Conservation (phyloP, 2,888 invertebrate genomes). For the Sminthurinus aureus region DNA sequence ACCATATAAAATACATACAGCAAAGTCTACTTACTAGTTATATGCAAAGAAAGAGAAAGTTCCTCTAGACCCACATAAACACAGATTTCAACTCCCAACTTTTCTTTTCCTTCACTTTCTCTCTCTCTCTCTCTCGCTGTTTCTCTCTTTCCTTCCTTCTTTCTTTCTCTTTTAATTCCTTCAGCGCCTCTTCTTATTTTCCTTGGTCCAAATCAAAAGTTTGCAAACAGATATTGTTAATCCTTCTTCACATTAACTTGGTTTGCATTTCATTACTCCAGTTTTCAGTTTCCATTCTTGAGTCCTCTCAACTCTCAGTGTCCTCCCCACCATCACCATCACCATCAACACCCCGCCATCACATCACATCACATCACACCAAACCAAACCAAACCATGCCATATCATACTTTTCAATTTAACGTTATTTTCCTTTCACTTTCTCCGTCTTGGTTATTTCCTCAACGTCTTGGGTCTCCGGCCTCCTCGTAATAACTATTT, state of each 20-base stretch:
- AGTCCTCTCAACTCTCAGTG: not conserved
- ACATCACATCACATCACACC: no score
- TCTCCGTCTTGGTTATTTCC: not conserved
- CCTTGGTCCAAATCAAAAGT: conserved; percentile 13
- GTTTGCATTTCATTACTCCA: conserved; percentile 33
- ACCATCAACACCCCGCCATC: not conserved
- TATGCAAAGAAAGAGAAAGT: not conserved
- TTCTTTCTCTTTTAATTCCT: not conserved
- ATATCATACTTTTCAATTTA: conserved; percentile 36
- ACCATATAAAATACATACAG: not conserved
- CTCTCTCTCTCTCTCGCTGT: not conserved
- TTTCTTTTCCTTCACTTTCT: conserved; percentile 4
- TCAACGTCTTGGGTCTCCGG: no score
- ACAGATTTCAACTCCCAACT: conserved; percentile 15
- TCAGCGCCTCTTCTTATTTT: not conserved
- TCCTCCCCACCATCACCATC: not conserved
- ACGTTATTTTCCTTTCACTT: conserved; percentile 21
- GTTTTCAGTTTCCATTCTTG: not conserved
- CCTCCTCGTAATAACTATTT: conserved; percentile 26
- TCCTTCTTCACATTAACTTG: conserved; percentile 30
- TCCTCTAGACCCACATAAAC: not conserved
- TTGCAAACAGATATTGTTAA: conserved; percentile 32
- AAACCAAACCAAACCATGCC: not conserved
- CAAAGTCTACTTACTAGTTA: not conserved
- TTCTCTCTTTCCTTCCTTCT: not conserved